Conservation (phyloP, 2,888 invertebrate genomes). For the Lepidochrysops patricia region DNA sequence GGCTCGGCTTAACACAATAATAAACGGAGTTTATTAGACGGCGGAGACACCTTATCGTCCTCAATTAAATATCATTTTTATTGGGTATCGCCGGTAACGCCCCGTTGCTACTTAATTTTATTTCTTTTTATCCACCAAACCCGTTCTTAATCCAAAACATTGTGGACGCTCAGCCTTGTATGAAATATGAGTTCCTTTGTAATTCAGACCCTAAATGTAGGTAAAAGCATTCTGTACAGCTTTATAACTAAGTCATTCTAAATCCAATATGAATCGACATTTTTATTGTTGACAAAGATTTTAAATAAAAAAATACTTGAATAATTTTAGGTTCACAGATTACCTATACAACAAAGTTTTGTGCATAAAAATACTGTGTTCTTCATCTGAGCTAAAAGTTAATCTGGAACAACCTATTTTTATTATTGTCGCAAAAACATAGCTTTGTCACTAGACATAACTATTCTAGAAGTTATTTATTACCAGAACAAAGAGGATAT, state of each 20-base stretch:
- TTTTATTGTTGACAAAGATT: no score
- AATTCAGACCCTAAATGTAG: not conserved
- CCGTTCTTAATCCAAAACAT: not conserved
- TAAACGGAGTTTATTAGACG: conserved; percentile 68
- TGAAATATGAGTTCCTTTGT: not conserved
- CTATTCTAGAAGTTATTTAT: no score
- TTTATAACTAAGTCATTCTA: no score
- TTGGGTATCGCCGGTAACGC: conserved; percentile 59
- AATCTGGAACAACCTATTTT: no score
- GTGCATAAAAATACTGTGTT: no score
- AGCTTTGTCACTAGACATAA: no score
- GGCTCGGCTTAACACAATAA: conserved; percentile 56
- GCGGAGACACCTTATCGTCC: conserved; percentile 61
- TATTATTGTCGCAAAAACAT: no score
- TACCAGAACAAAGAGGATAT: not conserved
- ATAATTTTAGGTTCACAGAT: no score
- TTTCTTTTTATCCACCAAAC: conserved; percentile 35
- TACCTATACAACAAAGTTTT: no score
- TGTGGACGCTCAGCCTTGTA: conserved; percentile 6
- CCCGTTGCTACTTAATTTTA: conserved; percentile 48
- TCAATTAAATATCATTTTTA: conserved; percentile 74
- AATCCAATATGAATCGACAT: no score
- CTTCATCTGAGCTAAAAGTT: no score
- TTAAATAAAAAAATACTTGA: no score
- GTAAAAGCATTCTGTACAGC: not conserved